These are phyloP conservation scores for Zaprionus lineosus DNA, from an alignment of 2,888 invertebrate genomes.

Conservation along the genomic window DNA sequence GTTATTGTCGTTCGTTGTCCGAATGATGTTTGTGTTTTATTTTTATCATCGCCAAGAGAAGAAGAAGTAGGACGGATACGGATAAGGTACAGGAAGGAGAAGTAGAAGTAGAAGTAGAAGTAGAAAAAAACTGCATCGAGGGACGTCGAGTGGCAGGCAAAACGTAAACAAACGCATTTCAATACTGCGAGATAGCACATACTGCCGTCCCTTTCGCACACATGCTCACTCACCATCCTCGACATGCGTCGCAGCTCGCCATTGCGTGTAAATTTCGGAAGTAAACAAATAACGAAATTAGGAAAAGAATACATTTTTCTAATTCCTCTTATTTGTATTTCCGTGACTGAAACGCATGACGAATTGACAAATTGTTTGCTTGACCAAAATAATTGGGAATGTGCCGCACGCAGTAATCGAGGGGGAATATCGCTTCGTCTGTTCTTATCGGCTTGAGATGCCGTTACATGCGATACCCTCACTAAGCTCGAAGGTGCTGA, in stretches of 20 bases:
- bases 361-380: slow-evolving; percentile 37
- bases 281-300: slow-evolving; percentile 55
- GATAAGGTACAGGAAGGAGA: background rate
- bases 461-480: too few species aligned
- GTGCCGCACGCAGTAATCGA: too few species aligned
- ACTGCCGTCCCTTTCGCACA: background rate
- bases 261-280: slow-evolving; percentile 65
- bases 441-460: too few species aligned
- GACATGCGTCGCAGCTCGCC: slow-evolving; percentile 46
- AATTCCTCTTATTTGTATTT: slow-evolving; percentile 52
- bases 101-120: background rate
- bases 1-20: slow-evolving; percentile 42
- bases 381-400: slow-evolving; percentile 32
- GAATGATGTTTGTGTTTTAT: slow-evolving; percentile 66
- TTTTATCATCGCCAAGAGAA: slow-evolving; percentile 57
- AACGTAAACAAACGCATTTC: slow-evolving; percentile 53
- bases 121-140: slow-evolving; percentile 39
- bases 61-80: slow-evolving; percentile 14
- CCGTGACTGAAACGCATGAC: slow-evolving; percentile 41
- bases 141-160: slow-evolving; percentile 41
- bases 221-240: background rate
- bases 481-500: too few species aligned
- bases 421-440: too few species aligned
- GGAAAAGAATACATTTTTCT: background rate
- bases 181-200: slow-evolving; percentile 18